phyloP scores from a whole-genome alignment of 2,888 invertebrate genomes.

The Lobophora halterata region DNA sequence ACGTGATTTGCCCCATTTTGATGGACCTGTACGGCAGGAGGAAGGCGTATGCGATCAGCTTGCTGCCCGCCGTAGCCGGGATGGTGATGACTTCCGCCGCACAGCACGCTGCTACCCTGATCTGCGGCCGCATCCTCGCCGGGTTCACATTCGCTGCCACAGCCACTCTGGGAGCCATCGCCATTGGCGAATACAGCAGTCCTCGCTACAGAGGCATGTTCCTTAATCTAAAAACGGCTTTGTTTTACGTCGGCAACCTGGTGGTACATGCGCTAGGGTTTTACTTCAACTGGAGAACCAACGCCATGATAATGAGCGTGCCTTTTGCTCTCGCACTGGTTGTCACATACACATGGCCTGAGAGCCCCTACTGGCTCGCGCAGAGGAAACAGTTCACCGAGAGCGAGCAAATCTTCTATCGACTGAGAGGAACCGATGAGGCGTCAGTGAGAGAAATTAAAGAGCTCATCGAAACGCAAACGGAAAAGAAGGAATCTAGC shows the following conservation, averaged over 20 bases:
- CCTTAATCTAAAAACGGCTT: slow-evolving; percentile 52
- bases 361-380: slow-evolving; percentile 82
- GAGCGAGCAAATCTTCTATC: slow-evolving; percentile 71
- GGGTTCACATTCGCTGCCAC: slow-evolving; percentile 47
- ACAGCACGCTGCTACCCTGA: slow-evolving; percentile 35
- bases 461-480: slow-evolving; percentile 40
- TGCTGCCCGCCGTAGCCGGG: slow-evolving; percentile 47
- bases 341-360: slow-evolving; percentile 71
- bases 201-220: slow-evolving; percentile 56
- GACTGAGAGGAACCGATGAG: slow-evolving; percentile 66
- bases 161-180: slow-evolving; percentile 46
- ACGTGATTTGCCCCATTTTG: slow-evolving; percentile 41
- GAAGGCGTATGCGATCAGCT: slow-evolving; percentile 38
- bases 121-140: slow-evolving; percentile 43
- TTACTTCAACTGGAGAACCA: slow-evolving; percentile 44
- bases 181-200: slow-evolving; percentile 57
- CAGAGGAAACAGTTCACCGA: slow-evolving; percentile 55
- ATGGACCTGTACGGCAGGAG: slow-evolving; percentile 51
- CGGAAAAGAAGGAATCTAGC: slow-evolving; percentile 20
- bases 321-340: slow-evolving; percentile 41
- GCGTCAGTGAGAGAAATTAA: slow-evolving; percentile 36
- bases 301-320: slow-evolving; percentile 41
- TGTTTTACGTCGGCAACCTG: slow-evolving; percentile 46
- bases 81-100: slow-evolving; percentile 50
- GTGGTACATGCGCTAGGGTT: slow-evolving; percentile 43